Evolutionary conservation across 2,888 invertebrate genomes (phyloP), one percentile per base, ranked within the genome.

Genomic region (Lasioglossum villosulum): DNA sequence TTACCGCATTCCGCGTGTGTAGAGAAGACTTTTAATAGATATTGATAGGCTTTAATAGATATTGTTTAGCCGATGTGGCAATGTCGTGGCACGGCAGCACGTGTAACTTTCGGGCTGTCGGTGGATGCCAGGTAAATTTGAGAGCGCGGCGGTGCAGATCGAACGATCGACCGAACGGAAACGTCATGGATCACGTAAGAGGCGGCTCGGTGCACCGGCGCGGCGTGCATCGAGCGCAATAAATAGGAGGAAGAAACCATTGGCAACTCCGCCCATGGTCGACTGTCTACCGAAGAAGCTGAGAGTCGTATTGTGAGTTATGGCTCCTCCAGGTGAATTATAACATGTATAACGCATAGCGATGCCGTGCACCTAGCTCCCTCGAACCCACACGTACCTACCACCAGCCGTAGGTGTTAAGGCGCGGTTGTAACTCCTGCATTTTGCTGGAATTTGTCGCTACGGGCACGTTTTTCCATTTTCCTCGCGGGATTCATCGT

Each of bases 311-410:
- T 86, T 84, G 92, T 94, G 93, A 94, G 91, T 94, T 94, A 94
- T 93, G 93, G 91, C 92, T 90, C 88, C 91, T 90, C 89, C 91
- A 88, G 90, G 92, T 94, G 93, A 94, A 94, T 93, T 94, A 93
- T 93, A 93, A 93, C 93, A 92, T 91, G 93, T 92, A 93, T 92
- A 93, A 93, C 92, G 92, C 93, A 92, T 92, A 93, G 93, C 93
- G 91, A 90, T 87, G 79, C 45, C 52, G 76, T 76, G 77, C 86
- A 75, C 63, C 63, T 37, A 75, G 68, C 78, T 83, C 76, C 84
- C 71, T 80, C 78, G 83, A 88, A 88, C 88, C 88, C 86, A 90
- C 89, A 90, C 88, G 84, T 87, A 84, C 89, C 88, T 88, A 85
- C 75, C 84, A 30, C 75, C 52, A 74, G 73, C 75, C 80, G 81